Evolutionary conservation across 2,113 vertebrate genomes (phyloP).

Genomic region (Sciurus niger): DNA sequence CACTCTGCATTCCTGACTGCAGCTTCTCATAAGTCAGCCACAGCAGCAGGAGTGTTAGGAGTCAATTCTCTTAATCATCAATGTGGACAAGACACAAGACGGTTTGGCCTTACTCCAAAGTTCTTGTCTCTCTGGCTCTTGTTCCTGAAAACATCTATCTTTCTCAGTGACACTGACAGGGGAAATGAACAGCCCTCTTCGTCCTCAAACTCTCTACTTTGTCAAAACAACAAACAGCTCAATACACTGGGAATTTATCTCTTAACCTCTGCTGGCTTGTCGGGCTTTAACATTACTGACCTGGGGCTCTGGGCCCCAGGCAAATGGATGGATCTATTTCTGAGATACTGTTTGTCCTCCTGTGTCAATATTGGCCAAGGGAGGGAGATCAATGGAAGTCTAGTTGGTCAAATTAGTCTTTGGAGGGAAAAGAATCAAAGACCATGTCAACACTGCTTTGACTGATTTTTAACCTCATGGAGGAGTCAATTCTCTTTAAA

Average conservation of each 20-base stretch:
- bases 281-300: slow-evolving; percentile 57
- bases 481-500: slow-evolving; percentile 3
- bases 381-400: slow-evolving; percentile 8
- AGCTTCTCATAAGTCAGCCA: not conserved
- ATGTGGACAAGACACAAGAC: not conserved
- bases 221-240: slow-evolving; percentile 71
- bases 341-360: slow-evolving; percentile 44
- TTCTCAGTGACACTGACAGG: slow-evolving; percentile 43
- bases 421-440: slow-evolving; percentile 66
- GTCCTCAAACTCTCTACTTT: slow-evolving; percentile 53
- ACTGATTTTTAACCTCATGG: slow-evolving; percentile 58
- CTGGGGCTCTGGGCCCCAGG: not conserved
- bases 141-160: slow-evolving; percentile 68
- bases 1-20: not conserved
- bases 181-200: slow-evolving; percentile 40
- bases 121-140: slow-evolving; percentile 54
- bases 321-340: slow-evolving; percentile 53
- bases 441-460: not conserved
- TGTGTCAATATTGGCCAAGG: slow-evolving; percentile 75
- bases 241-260: slow-evolving; percentile 23
- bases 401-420: slow-evolving; percentile 53
- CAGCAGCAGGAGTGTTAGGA: not conserved
- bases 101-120: not conserved
- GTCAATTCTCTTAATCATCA: not conserved
- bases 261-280: slow-evolving; percentile 55